Conservation (phyloP, 2,797 vertebrate species). For the Toxotes lorentzi region DNA sequence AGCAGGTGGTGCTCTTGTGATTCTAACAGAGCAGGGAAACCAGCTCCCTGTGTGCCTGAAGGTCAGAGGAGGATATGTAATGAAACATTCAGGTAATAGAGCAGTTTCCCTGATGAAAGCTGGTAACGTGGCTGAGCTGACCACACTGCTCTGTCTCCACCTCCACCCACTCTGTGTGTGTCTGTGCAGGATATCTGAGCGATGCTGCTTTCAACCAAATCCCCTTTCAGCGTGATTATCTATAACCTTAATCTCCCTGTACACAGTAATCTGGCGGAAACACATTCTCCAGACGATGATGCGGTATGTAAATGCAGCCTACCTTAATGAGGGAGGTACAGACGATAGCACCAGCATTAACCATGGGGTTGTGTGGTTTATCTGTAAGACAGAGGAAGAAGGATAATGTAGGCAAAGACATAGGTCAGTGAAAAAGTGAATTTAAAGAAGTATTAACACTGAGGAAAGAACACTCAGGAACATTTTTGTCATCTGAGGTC, state of each 20-base stretch:
- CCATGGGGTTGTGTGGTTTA: constrained; percentile 99
- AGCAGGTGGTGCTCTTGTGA: constrained; percentile 59
- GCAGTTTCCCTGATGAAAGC: constrained; percentile 35
- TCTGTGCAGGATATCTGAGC: constrained; percentile 7
- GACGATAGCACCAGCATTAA: constrained; percentile 98
- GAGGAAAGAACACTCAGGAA: too few species aligned
- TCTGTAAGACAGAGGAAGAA: constrained; percentile 80
- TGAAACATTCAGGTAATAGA: constrained; percentile 9
- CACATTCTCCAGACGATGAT: constrained; percentile 24
- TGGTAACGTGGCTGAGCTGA: constrained; percentile 1
- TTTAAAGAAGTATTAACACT: too few species aligned
- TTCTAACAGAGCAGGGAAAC: not conserved
- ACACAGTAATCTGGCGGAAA: constrained; percentile 62
- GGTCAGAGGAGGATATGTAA: constrained; percentile 38
- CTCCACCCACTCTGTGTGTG: constrained; percentile 18
- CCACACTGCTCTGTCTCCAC: constrained; percentile 1
- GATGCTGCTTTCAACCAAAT: constrained; percentile 63
- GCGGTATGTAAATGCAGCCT: too few species aligned
- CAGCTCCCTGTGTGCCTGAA: constrained; percentile 16
- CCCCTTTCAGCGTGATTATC: constrained; percentile 76
- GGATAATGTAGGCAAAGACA: not conserved
- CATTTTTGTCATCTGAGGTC: too few species aligned
- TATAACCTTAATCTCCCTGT: constrained; percentile 72
- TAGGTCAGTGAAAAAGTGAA: not conserved
- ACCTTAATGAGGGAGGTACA: constrained; percentile 99